Base-by-base conservation (phyloP, 2,113 vertebrate genomes). In the Piaya cayana region DNA sequence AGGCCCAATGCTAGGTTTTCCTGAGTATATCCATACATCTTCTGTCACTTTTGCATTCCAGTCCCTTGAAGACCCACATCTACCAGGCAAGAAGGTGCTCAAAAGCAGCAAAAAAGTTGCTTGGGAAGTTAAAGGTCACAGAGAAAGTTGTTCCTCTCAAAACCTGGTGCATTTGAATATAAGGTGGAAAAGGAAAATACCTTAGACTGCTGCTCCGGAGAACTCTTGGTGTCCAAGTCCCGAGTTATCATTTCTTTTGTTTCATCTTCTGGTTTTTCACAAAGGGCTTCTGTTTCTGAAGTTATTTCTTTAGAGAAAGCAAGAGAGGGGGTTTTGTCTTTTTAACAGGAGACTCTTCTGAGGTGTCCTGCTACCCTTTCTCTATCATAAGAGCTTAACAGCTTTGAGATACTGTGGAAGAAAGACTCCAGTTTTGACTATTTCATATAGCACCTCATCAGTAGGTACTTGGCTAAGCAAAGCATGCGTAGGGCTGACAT, bases 241-340 rank as follows among this genome's bases (percentile, higher is more conserved):
- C 64, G 96, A 37, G 91, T 16, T 9, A 93, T 91, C 37, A 97
- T 92, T 30, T 98, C 98, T 90, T 93, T 98, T 64, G 98, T 97
- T 77, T 99, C 99, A 17, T 99, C 98, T 4, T 99, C 98, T 5
- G 99, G 98, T 90, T 99, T 99, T 59, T 98, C 98, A 90, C 98
- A 99, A 78, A 99, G 98, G 27, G 98, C 98, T 82, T 99, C 99
- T 1, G 99, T 99, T 97, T 99, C 99, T 32, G 99, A 99, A 29
- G 99, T 99, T 90, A 99, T 99, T 97, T 99, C 99, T 99, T 96
- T 64, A 9, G 81, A 88, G 74, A 77, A 78, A 63, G 58, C 30
- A 85, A 63, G 52, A 91, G 50, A 70, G 50, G 25, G 8, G 43
- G 29, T 52, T 21, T 9, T 59, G 20, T 34, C 22, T 65, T 52